Evolutionary conservation across 2,113 vertebrate species (phyloP), one percentile per base, ranked within the genome.

Genomic region (Hyperopisus bebe): DNA sequence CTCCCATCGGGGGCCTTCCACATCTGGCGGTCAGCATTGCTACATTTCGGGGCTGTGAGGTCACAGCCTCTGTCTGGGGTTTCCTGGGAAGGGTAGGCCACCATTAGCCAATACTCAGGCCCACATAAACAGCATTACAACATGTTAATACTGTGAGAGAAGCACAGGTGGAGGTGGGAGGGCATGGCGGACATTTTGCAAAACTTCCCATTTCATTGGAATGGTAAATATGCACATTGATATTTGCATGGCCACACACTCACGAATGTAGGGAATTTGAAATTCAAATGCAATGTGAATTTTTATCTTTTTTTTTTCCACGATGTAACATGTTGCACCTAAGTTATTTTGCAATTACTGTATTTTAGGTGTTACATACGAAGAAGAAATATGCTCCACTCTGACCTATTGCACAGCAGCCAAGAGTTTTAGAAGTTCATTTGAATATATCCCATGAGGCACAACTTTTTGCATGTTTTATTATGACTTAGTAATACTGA

Each of bases 401-500:
- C 48, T 47, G 27, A 24, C 17, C n/a, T 62, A 24, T 39, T 39
- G 35, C 53, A 88, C 24, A 5, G 7, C 53, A 24, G 9, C 51
- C 86, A 24, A 7, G 35, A 55, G 31, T 62, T 44, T 62, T 53
- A 87, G 86, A 48, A 55, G 51, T 31, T n/a, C 0, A 58, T 11
- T 62, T 15, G 5, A 21, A 0, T 62, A 7, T 15, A 50, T 83
- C 11, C 27, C n/a, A 10, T 6, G 2, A 62, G 21, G 80, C 21
- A 77, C 44, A 42, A 27, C 17, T 5, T n/a, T 77, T 62, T 17
- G 21, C 35, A 19, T 5, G 77, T 35, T 48, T 19, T 84, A 89
- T 53, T 48, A 55, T 89, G 89, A 47, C 89, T 85, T 27, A n/a
- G 51, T 89, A 42, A 85, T 85, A 89, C 77, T 21, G 89, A 84